Percentiles rank a stretch among this genome's conserved stretches.
These are phyloP conservation scores for Pipistrellus pygmaeus DNA, from an alignment of 2,797 vertebrate genomes.

Conservation along the genomic window DNA sequence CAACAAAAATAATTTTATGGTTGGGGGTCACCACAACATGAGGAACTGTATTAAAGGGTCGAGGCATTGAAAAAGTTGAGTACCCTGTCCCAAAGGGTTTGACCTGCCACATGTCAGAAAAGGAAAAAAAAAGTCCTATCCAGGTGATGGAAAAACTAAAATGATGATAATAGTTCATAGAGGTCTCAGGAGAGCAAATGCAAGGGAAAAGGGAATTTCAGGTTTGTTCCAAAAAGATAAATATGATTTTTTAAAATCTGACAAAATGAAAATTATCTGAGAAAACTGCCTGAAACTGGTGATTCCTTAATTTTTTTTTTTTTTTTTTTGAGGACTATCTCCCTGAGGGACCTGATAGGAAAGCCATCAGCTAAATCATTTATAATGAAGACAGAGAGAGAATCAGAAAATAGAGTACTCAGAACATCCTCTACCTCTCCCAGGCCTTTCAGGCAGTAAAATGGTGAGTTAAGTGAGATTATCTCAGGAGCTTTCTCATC, in stretches of 20 bases:
- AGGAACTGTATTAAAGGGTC: too few relatives aligned
- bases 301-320: background rate
- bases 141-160: constrained; percentile 8
- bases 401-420: constrained; percentile 54
- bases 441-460: background rate
- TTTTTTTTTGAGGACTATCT: constrained; percentile 5
- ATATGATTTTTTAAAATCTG: background rate
- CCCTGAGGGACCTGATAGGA: background rate
- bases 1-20: too few relatives aligned
- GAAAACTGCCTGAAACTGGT: constrained; percentile 16
- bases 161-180: background rate
- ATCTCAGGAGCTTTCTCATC: background rate
- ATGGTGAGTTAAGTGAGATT: background rate
- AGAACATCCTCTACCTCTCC: background rate
- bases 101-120: background rate
- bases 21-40: too few relatives aligned
- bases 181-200: background rate
- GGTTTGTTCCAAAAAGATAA: background rate
- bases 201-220: constrained; percentile 11
- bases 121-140: background rate
- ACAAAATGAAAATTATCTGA: constrained; percentile 39
- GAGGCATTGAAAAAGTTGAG: too few relatives aligned
- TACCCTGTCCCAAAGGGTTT: background rate
- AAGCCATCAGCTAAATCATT: constrained; percentile 33
- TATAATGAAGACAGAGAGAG: background rate